These are phyloP conservation scores for Sorex fumeus DNA, from an alignment of 2,113 vertebrate genomes.

Conservation along the genomic window DNA sequence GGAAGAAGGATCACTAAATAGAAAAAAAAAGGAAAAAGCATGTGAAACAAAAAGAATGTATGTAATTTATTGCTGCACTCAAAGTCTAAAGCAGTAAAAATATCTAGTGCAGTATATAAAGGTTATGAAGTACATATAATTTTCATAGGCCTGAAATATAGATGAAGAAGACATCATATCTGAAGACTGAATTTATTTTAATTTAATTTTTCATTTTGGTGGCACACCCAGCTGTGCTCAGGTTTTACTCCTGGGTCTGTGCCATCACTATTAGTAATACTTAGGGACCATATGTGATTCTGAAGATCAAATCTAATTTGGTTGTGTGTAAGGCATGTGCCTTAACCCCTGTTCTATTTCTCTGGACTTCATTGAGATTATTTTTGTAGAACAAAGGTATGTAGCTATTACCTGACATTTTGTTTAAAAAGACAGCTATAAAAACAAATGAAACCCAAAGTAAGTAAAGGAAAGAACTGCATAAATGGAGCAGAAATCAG, in stretches of 20 bases:
- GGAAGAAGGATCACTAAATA: not conserved
- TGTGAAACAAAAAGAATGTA: constrained; percentile 1
- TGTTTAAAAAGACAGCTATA: constrained; percentile 63
- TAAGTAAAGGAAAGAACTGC: too few species aligned
- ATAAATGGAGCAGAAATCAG: too few species aligned
- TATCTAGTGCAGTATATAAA: constrained; percentile 34
- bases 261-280: too few species aligned
- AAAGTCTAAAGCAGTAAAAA: constrained; percentile 33
- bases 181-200: constrained; percentile 40
- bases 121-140: constrained; percentile 25
- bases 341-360: too few species aligned
- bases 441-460: not conserved
- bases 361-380: too few species aligned
- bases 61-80: not conserved
- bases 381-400: constrained; percentile 38
- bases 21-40: not conserved
- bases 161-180: not conserved
- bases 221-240: too few species aligned
- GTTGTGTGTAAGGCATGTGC: too few species aligned
- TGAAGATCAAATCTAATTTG: too few species aligned
- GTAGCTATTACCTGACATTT: constrained; percentile 58
- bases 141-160: constrained; percentile 44
- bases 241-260: too few species aligned
- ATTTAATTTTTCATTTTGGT: not conserved
- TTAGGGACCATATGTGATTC: too few species aligned